These are phyloP conservation scores for Acronicta psi DNA, from an alignment of 2,888 invertebrate genomes.

Conservation along the genomic window DNA sequence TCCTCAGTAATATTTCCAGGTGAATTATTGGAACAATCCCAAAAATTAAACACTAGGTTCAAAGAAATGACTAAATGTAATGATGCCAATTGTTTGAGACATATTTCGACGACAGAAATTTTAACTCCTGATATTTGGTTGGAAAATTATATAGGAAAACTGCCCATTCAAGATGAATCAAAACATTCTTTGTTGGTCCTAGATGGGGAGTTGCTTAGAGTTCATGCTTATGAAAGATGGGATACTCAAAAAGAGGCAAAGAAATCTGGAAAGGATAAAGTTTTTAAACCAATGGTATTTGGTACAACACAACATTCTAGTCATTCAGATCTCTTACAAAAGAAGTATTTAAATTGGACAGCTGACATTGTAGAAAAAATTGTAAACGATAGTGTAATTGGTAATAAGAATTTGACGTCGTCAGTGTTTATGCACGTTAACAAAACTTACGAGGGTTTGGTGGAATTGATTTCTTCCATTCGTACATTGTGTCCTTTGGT, in stretches of 20 bases:
- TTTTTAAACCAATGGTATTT: constrained; percentile 89
- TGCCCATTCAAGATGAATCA: constrained; percentile 89
- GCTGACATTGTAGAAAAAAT: constrained; percentile 90
- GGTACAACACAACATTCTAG: constrained; percentile 93
- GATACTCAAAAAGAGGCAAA: constrained; percentile 80
- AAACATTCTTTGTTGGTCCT: constrained; percentile 93
- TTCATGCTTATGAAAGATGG: constrained; percentile 91
- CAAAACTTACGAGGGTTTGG: constrained; percentile 91
- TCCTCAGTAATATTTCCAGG: constrained; percentile 93
- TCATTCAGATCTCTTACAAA: constrained; percentile 89
- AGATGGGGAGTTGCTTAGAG: constrained; percentile 92
- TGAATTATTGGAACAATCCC: constrained; percentile 89
- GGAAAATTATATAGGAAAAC: constrained; percentile 89
- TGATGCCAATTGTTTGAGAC: constrained; percentile 89
- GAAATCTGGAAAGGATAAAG: constrained; percentile 79
- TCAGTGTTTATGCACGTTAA: constrained; percentile 91
- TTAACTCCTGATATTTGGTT: constrained; percentile 93
- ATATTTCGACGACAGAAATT: constrained; percentile 87
- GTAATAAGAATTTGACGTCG: constrained; percentile 90
- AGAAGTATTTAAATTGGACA: constrained; percentile 91
- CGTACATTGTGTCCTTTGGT: constrained; percentile 94
- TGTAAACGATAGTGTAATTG: constrained; percentile 90
- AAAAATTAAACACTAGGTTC: constrained; percentile 90
- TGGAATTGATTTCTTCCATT: constrained; percentile 93
- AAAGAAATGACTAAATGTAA: constrained; percentile 88